Base-by-base conservation (phyloP, 2,113 vertebrate genomes). In the Tragelaphus strepsiceros region DNA sequence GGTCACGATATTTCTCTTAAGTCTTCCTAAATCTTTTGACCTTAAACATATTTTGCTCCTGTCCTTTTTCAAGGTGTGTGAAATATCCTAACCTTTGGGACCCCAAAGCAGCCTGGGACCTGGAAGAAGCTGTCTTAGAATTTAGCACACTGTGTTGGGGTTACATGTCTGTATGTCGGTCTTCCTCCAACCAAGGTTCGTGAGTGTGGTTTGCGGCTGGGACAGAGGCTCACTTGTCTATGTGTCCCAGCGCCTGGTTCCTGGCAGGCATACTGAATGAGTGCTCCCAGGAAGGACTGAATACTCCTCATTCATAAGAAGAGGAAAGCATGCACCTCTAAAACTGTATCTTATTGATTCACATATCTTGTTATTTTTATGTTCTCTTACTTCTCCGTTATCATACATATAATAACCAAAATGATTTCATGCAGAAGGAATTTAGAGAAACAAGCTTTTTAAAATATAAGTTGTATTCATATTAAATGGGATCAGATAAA, bases 11-110 rank as follows among this genome's bases (percentile, higher is more conserved):
- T 91, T 96, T 97, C 89, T 90, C 58, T 90, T 80, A 96, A 87
- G 67, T 83, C 92, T 96, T 92, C 85, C 61, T 96, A 83, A 95
- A 58, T 96, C 96, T 93, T 97, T 89, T 97, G 96, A 94, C 96
- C 91, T 97, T 98, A 93, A 91, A 58, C 86, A 32, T 74, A 90
- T 92, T 90, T 94, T 35, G 13, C 82, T 86, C 81, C 51, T 91
- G 3, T 58, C 86, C 77, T 96, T 53, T 88, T 53, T 51, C 51
- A 91, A 90, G 35, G 10, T 78, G 10, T 39, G 30, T 67, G 77
- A 92, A 74, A 54, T 91, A 56, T 14, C 62, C 7, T 87, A 67
- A 85, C 17, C 26, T 43, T 80, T 84, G 24, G 10, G 71, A 67
- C 46, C 89, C 85, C 7, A 53, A 88, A 81, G 39, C n/a, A 89